Conservation (phyloP, 2,113 vertebrate genomes). For the Cygnus atratus region DNA sequence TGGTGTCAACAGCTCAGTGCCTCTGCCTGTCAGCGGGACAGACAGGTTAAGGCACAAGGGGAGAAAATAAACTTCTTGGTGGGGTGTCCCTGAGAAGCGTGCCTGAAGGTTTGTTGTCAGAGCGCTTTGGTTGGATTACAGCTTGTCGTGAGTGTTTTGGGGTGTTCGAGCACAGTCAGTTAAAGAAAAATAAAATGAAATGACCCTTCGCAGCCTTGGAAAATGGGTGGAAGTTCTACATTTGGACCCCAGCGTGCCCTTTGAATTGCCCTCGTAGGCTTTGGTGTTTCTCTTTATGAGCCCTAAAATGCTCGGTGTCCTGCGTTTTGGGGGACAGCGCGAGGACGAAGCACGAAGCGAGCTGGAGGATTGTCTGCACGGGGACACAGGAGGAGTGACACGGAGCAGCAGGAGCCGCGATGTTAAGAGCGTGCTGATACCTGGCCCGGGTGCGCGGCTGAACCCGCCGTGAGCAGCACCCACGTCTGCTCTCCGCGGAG, state of each 20-base stretch:
- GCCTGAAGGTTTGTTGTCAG: background rate
- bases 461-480: accelerated
- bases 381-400: background rate
- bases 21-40: background rate
- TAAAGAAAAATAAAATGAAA: background rate
- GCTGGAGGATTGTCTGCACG: no score
- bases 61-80: background rate
- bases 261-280: accelerated
- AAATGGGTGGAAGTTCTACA: background rate
- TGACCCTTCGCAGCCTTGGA: background rate
- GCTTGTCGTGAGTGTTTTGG: accelerated
- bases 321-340: accelerated
- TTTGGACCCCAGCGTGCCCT: background rate
- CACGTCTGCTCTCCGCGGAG: accelerated
- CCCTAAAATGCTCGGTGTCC: background rate
- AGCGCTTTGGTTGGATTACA: background rate
- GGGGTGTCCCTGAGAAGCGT: background rate
- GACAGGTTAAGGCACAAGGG: accelerated
- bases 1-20: background rate
- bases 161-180: background rate
- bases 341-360: background rate
- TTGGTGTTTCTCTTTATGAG: background rate
- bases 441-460: background rate
- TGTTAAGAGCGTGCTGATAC: background rate
- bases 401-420: accelerated